Evolutionary conservation across 1,140 invertebrate species (phyloP).

Genomic region (Ips typographus): DNA sequence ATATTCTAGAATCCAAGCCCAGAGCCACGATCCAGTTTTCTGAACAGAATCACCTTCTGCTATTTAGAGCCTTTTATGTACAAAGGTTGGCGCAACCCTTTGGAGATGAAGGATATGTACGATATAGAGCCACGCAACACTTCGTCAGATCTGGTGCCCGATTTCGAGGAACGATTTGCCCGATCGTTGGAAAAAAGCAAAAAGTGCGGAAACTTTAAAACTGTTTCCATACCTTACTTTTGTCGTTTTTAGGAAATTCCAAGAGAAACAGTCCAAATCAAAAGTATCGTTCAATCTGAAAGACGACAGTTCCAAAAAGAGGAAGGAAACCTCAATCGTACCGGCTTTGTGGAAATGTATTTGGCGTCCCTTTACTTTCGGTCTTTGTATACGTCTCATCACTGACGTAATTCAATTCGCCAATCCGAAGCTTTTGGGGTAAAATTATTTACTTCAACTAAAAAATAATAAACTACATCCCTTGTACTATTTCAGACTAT

Average conservation of each 20-base stretch:
- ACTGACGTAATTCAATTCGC: slow-evolving; percentile 86
- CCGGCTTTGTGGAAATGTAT: slow-evolving; percentile 75
- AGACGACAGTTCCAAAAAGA: slow-evolving; percentile 50
- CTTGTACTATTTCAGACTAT: slow-evolving; percentile 55
- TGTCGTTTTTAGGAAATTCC: no score
- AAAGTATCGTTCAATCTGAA: no score
- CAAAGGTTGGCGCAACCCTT: slow-evolving; percentile 79
- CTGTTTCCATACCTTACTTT: no score
- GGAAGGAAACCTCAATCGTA: slow-evolving; percentile 70
- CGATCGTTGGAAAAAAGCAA: slow-evolving; percentile 59
- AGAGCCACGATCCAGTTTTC: slow-evolving; percentile 80
- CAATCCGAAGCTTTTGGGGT: slow-evolving; percentile 77
- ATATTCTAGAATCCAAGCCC: slow-evolving; percentile 76
- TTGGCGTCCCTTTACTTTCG: slow-evolving; percentile 80
- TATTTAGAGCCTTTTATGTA: slow-evolving; percentile 88
- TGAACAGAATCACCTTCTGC: slow-evolving; percentile 81
- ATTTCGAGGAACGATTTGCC: slow-evolving; percentile 85
- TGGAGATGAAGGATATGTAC: slow-evolving; percentile 86
- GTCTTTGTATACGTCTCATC: slow-evolving; percentile 74
- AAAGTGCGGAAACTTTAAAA: slow-evolving; percentile 34
- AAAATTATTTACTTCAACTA: slow-evolving; percentile 31
- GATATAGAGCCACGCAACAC: slow-evolving; percentile 82
- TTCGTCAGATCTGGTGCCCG: slow-evolving; percentile 73
- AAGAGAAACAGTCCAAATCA: no score
- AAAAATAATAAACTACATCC: background rate